Evolutionary conservation across 2,113 vertebrate species (phyloP).

Genomic region (Mola mola): DNA sequence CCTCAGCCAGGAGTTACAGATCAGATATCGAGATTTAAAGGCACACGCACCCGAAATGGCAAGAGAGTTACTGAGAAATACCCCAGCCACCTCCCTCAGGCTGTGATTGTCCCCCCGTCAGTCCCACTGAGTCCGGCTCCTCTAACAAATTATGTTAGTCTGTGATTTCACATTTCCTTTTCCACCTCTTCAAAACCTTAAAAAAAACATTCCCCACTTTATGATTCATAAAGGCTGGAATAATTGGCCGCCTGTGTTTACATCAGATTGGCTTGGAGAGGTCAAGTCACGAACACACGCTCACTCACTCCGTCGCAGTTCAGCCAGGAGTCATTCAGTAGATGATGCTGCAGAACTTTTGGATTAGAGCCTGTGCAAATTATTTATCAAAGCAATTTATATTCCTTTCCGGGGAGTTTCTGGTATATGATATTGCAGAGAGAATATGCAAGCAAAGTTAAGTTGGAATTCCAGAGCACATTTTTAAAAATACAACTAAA

Average conservation of each 20-base stretch:
- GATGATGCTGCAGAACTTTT: slow-evolving; percentile 19
- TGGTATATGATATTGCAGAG: background rate
- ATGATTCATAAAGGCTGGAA: slow-evolving; percentile 44
- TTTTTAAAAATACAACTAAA: no score
- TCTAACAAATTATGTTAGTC: no score
- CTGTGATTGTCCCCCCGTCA: background rate
- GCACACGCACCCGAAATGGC: background rate
- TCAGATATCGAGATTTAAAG: slow-evolving; percentile 40
- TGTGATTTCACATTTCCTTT: slow-evolving; percentile 7
- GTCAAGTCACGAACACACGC: slow-evolving; percentile 26
- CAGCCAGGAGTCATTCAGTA: slow-evolving; percentile 18
- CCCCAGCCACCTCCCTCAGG: slow-evolving; percentile 16
- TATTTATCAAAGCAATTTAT: slow-evolving; percentile 20
- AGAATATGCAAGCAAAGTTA: no score
- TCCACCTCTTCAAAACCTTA: slow-evolving; percentile 7
- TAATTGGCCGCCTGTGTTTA: slow-evolving; percentile 46
- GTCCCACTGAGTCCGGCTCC: background rate
- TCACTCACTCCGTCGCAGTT: slow-evolving; percentile 8
- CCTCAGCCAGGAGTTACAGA: slow-evolving; percentile 45
- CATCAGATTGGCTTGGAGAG: slow-evolving; percentile 32
- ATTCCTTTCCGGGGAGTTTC: slow-evolving; percentile 6
- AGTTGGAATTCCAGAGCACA: no score
- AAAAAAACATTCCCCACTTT: slow-evolving; percentile 24
- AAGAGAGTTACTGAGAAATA: slow-evolving; percentile 42
- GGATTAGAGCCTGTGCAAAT: background rate